Evolutionary conservation across 1,140 invertebrate species (phyloP).

Genomic region (Muscidifurax raptorellus): DNA sequence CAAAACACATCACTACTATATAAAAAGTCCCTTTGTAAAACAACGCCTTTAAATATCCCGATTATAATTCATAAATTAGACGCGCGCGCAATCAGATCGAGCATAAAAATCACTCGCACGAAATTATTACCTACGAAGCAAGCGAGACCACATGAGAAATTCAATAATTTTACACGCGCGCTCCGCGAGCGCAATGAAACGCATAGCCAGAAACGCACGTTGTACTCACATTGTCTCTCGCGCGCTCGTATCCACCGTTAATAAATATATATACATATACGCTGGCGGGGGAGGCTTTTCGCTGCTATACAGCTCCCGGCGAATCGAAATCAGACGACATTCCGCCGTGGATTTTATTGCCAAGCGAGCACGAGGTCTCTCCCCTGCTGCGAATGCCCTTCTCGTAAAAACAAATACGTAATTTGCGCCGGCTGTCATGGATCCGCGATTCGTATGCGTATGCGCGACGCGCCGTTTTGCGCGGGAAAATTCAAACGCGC

Average conservation of each 20-base stretch:
- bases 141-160: not conserved
- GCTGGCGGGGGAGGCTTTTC: not conserved
- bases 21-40: not conserved
- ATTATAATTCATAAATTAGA: constrained; percentile 13
- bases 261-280: constrained; percentile 15
- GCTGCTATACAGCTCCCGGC: not conserved
- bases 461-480: not conserved
- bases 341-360: constrained; percentile 35
- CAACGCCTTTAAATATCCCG: not conserved
- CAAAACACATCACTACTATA: not conserved
- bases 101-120: constrained; percentile 10
- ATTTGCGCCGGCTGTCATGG: constrained; percentile 33
- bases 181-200: not conserved
- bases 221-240: constrained; percentile 29
- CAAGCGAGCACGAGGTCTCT: not conserved
- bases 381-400: constrained; percentile 18
- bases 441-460: no score
- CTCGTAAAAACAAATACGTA: constrained; percentile 50
- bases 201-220: not conserved
- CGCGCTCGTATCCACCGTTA: constrained; percentile 13
- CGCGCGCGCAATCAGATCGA: not conserved
- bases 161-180: constrained; percentile 21
- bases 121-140: constrained; percentile 9
- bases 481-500: constrained; percentile 35
- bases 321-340: constrained; percentile 47